Conservation (phyloP, 2,888 invertebrate species). For the Slavum lentiscoides region DNA sequence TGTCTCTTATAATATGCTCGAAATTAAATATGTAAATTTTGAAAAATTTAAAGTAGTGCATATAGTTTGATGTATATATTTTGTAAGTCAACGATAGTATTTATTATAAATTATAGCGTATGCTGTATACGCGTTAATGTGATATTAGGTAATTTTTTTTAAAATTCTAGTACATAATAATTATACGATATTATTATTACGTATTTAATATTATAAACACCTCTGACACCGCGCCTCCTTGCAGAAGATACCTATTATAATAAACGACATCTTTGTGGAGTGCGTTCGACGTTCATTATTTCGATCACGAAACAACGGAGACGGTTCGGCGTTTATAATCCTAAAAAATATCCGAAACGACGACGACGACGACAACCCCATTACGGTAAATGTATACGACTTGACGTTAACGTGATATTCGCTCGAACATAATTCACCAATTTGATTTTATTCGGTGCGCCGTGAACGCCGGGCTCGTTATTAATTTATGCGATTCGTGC, state of each 20-base stretch:
- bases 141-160: too few species aligned
- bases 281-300: slow-evolving; percentile 28
- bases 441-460: slow-evolving; percentile 17
- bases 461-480: background rate
- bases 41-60: too few species aligned
- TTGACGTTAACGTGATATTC: slow-evolving; percentile 35
- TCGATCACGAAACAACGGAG: slow-evolving; percentile 27
- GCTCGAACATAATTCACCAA: slow-evolving; percentile 11
- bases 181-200: background rate
- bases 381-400: slow-evolving; percentile 12
- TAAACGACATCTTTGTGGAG: background rate
- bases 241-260: background rate
- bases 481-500: slow-evolving; percentile 38
- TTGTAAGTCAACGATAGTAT: too few species aligned
- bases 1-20: too few species aligned
- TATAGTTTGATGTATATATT: too few species aligned
- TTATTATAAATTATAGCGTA: too few species aligned
- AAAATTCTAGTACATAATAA: background rate
- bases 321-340: slow-evolving; percentile 22
- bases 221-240: too few species aligned
- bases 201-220: too few species aligned
- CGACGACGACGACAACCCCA: background rate
- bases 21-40: too few species aligned
- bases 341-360: slow-evolving; percentile 25
- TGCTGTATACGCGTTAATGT: too few species aligned